Evolutionary conservation across 2,113 vertebrate species (phyloP).

Genomic region (Apistogramma diplotaenia): DNA sequence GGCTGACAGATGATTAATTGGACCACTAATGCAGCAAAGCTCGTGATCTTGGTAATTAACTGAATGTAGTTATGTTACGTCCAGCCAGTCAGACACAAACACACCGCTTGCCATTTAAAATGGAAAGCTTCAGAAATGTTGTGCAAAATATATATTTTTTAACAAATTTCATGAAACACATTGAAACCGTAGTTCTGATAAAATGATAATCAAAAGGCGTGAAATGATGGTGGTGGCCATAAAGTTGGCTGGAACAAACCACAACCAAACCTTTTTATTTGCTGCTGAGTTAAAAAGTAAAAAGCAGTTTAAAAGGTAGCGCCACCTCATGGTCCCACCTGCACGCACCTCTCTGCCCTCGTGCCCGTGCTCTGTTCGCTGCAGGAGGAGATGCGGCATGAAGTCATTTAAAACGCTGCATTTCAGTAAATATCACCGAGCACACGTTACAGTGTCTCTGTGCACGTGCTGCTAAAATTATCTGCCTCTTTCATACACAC

Average conservation of each 20-base stretch:
- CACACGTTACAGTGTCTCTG: neutral
- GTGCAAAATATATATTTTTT: no score
- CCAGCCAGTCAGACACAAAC: neutral
- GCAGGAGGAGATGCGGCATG: neutral
- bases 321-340: neutral
- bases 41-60: neutral
- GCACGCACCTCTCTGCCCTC: neutral
- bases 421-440: accelerated
- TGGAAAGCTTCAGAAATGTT: neutral
- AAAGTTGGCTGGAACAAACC: neutral
- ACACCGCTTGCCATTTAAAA: neutral
- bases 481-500: neutral
- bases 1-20: neutral
- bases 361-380: neutral
- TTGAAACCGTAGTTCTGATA: neutral
- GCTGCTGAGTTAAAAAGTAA: no score
- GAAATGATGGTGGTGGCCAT: neutral
- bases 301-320: no score
- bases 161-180: neutral
- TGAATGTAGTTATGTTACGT: neutral
- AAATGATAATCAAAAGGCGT: neutral
- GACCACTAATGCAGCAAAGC: neutral
- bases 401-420: neutral
- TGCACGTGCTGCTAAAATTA: neutral
- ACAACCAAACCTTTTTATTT: no score